phyloP scores from a whole-genome alignment of 1,140 invertebrate genomes.

The Trachymyrmex cornetzi region DNA sequence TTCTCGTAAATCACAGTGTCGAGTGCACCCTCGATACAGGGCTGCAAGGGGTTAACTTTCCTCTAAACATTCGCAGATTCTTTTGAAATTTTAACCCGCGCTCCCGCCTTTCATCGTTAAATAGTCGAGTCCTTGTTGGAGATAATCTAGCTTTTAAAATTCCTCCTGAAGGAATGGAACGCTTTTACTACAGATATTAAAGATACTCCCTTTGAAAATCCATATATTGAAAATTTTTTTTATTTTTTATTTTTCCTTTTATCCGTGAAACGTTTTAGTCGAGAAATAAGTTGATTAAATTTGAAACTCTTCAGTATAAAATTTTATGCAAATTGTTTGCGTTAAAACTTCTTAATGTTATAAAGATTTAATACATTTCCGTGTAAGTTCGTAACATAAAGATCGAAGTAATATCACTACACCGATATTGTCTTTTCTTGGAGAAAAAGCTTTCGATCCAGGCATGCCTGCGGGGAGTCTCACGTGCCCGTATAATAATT shows the following conservation, averaged over 20 bases:
- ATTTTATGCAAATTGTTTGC: constrained; percentile 5
- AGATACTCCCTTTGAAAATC: neutral
- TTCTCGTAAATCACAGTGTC: constrained; percentile 61
- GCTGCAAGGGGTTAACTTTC: constrained; percentile 38
- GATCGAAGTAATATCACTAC: neutral
- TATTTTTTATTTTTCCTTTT: no score
- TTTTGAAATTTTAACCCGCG: constrained; percentile 29
- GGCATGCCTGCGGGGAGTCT: neutral
- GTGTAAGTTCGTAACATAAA: neutral
- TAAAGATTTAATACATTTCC: constrained; percentile 3
- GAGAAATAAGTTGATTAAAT: neutral
- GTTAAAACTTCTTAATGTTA: neutral
- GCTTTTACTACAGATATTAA: neutral
- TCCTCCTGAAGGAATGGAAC: neutral
- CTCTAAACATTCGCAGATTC: constrained; percentile 43
- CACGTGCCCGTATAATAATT: constrained; percentile 40
- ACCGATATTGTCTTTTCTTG: neutral
- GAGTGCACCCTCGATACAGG: constrained; percentile 42
- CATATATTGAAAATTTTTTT: neutral
- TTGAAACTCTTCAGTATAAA: neutral
- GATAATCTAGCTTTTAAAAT: constrained; percentile 13
- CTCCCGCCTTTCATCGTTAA: neutral
- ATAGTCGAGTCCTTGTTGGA: neutral
- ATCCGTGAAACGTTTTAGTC: neutral
- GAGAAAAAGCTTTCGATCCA: constrained; percentile 21